phyloP scores from a whole-genome alignment of 1,140 invertebrate species.

The Scaptomyza hsui region DNA sequence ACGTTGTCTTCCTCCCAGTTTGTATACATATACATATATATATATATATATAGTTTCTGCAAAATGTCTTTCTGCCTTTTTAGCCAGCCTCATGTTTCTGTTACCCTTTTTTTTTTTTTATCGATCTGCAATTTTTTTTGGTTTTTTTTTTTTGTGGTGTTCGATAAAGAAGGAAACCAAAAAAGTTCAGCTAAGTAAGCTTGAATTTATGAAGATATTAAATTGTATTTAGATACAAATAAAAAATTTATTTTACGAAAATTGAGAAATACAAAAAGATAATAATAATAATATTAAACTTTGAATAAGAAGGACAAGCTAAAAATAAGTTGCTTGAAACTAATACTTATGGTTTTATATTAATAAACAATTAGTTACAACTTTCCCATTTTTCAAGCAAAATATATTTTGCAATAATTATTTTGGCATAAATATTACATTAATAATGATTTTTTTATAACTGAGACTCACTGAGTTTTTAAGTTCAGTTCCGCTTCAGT shows the following conservation, averaged over 20 bases:
- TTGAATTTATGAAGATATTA: neutral
- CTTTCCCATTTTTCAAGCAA: no score
- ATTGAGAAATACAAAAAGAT: no score
- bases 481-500: constrained; percentile 48
- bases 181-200: neutral
- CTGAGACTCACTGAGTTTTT: constrained; percentile 1
- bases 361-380: no score
- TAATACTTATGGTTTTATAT: no score
- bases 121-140: constrained; percentile 23
- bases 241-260: neutral
- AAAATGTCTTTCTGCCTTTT: constrained; percentile 64
- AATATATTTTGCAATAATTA: constrained; percentile 3
- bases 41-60: constrained; percentile 35
- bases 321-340: no score
- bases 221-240: neutral
- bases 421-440: constrained; percentile 28
- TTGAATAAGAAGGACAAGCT: no score
- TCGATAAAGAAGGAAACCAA: neutral
- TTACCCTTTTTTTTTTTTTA: neutral
- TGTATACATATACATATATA: constrained; percentile 13
- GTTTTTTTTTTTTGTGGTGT: neutral
- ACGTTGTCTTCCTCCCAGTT: constrained; percentile 32
- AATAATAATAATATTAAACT: no score
- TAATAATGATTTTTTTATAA: constrained; percentile 43
- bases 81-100: no score